Conservation (phyloP, 2,888 invertebrate genomes). For the Conchocele bisecta region DNA sequence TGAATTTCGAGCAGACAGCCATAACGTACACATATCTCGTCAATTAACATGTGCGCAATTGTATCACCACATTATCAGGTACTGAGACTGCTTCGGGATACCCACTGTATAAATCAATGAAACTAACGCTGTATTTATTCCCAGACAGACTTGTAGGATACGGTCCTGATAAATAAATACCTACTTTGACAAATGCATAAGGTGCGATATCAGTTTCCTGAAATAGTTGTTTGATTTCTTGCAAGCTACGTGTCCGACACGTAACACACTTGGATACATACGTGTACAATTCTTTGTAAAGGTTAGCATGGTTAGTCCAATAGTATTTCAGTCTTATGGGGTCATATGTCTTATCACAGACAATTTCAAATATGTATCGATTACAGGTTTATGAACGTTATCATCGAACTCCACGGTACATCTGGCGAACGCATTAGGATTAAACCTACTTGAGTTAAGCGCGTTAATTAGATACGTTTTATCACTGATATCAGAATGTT, state of each 20-base stretch:
- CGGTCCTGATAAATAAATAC: slow-evolving; percentile 33
- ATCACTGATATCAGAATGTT: slow-evolving; percentile 18
- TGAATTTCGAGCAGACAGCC: slow-evolving; percentile 13
- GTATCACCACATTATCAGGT: slow-evolving; percentile 11
- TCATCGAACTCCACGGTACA: too few relatives aligned
- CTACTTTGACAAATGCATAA: slow-evolving; percentile 34
- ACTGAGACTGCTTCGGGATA: slow-evolving; percentile 32
- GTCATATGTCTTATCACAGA: slow-evolving; percentile 11
- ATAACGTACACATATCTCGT: slow-evolving; percentile 12
- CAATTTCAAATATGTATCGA: too few relatives aligned
- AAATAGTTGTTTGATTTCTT: slow-evolving; percentile 11
- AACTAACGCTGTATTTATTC: slow-evolving; percentile 23
- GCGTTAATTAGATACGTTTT: slow-evolving; percentile 20
- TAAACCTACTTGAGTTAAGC: slow-evolving; percentile 13
- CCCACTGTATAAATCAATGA: slow-evolving; percentile 20
- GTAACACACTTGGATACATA: slow-evolving; percentile 26
- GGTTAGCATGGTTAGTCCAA: slow-evolving; percentile 4
- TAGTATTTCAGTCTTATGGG: slow-evolving; percentile 13
- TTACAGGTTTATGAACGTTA: too few relatives aligned
- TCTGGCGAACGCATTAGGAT: slow-evolving; percentile 9
- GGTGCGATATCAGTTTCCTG: slow-evolving; percentile 49
- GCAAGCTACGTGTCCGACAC: slow-evolving; percentile 9
- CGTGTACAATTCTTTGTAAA: slow-evolving; percentile 3
- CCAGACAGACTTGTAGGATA: slow-evolving; percentile 36
- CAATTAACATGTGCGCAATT: slow-evolving; percentile 3